These are phyloP conservation scores for Sitophilus oryzae DNA, from an alignment of 1,140 invertebrate genomes.

Conservation along the genomic window DNA sequence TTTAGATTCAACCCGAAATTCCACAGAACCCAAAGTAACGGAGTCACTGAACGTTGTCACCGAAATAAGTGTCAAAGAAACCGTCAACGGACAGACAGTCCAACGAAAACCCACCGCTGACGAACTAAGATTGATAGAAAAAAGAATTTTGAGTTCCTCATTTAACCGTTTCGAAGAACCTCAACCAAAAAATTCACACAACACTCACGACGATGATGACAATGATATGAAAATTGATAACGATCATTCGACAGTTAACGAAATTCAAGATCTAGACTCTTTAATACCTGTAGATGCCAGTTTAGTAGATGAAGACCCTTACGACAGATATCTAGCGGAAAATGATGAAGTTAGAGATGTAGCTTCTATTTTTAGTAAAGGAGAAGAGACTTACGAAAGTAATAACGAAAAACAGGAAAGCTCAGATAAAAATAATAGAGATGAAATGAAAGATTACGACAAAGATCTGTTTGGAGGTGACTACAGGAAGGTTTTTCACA, in stretches of 20 bases:
- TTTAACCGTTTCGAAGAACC: neutral
- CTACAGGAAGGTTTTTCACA: slow-evolving; percentile 13
- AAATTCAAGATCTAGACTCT: no score
- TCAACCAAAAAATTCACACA: neutral
- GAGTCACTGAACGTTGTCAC: slow-evolving; percentile 12
- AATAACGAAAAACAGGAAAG: neutral
- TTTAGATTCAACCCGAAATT: no score
- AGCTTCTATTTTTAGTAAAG: no score
- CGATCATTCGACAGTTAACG: no score
- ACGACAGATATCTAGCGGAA: no score
- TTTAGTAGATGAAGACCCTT: no score
- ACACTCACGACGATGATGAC: neutral
- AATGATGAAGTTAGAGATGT: slow-evolving; percentile 11
- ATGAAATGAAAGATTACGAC: neutral
- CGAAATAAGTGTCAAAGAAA: slow-evolving; percentile 19
- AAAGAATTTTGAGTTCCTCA: neutral
- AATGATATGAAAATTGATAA: no score
- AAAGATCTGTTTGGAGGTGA: neutral
- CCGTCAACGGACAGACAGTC: slow-evolving; percentile 10
- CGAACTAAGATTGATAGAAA: slow-evolving; percentile 3
- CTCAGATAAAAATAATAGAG: no score
- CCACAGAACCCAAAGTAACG: no score
- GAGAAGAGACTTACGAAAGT: no score
- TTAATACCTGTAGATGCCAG: no score
- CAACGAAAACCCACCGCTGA: slow-evolving; percentile 17